Conservation (phyloP, 2,113 vertebrate genomes). For the Zapus hudsonius region DNA sequence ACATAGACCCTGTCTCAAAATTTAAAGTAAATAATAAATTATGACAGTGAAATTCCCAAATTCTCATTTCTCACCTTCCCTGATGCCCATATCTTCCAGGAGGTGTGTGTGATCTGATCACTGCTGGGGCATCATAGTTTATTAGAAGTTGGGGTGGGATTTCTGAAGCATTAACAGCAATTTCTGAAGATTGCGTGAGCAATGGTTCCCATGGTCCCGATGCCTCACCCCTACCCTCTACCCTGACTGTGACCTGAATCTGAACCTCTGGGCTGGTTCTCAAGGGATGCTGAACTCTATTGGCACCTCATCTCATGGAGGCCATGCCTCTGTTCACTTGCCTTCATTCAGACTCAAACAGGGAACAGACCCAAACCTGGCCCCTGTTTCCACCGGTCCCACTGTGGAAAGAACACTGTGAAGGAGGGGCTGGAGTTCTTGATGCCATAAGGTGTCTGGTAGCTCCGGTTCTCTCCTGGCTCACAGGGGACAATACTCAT, state of each 20-base stretch:
- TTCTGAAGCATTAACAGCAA: background rate
- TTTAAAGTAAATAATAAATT: background rate
- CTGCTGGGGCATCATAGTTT: background rate
- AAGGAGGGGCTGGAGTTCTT: too few species aligned
- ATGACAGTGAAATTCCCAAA: background rate
- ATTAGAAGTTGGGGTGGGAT: background rate
- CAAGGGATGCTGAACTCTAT: background rate
- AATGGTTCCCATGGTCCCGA: background rate
- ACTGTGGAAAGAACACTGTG: background rate
- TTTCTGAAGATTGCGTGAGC: background rate
- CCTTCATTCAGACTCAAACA: background rate
- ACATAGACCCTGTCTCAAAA: background rate
- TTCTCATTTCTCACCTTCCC: background rate
- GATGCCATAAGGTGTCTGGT: too few species aligned
- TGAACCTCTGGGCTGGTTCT: too few species aligned
- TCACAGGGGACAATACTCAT: accelerated
- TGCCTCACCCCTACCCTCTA: accelerated
- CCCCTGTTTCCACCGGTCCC: background rate
- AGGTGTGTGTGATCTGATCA: background rate
- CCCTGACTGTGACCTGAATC: background rate
- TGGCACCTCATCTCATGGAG: background rate
- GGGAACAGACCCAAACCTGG: background rate
- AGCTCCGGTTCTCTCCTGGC: background rate
- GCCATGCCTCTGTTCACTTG: background rate
- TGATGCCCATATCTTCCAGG: accelerated